Conservation (phyloP, 2,888 invertebrate genomes). For the Corbicula japonica region DNA sequence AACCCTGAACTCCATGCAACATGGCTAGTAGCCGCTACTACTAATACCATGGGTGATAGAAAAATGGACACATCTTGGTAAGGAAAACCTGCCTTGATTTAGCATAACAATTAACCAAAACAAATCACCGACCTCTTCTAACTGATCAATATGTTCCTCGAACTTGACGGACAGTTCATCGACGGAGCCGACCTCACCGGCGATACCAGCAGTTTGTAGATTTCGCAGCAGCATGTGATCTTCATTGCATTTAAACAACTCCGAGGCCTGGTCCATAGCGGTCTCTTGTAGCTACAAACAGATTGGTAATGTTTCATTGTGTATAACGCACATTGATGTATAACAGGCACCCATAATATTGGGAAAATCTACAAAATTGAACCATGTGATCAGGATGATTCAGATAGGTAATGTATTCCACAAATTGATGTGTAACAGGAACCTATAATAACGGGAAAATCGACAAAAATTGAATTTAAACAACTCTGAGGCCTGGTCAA, state of each 20-base stretch:
- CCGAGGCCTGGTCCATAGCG: slow-evolving; percentile 93
- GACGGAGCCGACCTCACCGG: slow-evolving; percentile 95
- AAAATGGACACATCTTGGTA: too few species aligned
- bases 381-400: too few species aligned
- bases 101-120: too few species aligned
- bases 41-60: too few species aligned
- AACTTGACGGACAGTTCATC: slow-evolving; percentile 98
- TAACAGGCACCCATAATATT: too few species aligned
- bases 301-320: too few species aligned
- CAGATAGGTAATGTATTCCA: background rate
- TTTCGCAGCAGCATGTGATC: slow-evolving; percentile 88
- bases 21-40: too few species aligned
- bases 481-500: background rate
- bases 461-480: background rate
- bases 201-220: slow-evolving; percentile 91
- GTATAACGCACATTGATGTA: too few species aligned
- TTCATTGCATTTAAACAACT: slow-evolving; percentile 89
- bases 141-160: slow-evolving; percentile 98
- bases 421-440: background rate
- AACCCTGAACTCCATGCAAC: too few species aligned
- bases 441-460: background rate
- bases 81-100: too few species aligned
- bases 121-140: slow-evolving; percentile 93
- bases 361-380: too few species aligned
- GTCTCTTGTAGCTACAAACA: slow-evolving; percentile 91